Evolutionary conservation across 1,140 invertebrate genomes (phyloP).

Genomic region (Thalassaphorura encarpata): DNA sequence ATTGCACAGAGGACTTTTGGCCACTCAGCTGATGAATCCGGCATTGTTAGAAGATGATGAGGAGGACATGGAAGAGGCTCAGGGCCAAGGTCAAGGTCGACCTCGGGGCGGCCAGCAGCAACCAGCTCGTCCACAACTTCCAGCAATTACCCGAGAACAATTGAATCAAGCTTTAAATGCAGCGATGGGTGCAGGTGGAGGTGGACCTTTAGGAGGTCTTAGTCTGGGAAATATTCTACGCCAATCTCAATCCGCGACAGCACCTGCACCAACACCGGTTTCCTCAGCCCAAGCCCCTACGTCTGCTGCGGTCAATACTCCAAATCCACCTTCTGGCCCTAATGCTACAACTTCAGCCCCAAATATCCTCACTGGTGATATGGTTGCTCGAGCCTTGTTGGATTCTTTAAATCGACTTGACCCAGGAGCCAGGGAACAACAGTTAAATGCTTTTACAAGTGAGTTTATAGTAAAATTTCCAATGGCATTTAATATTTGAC

Average conservation of each 20-base stretch:
- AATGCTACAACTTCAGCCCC: neutral
- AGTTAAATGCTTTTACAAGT: slow-evolving; percentile 19
- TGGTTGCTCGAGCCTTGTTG: slow-evolving; percentile 20
- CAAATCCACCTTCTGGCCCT: neutral
- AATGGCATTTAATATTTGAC: neutral
- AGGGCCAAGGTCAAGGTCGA: slow-evolving; percentile 2
- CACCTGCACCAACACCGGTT: neutral
- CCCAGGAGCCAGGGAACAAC: slow-evolving; percentile 9
- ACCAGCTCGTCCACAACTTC: neutral
- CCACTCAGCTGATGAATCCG: slow-evolving; percentile 1
- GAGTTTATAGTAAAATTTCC: neutral
- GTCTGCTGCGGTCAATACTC: neutral
- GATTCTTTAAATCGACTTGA: slow-evolving; percentile 19
- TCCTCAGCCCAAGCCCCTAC: neutral
- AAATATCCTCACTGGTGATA: slow-evolving; percentile 1
- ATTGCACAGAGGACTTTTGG: neutral
- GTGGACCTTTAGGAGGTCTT: neutral
- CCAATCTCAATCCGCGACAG: neutral
- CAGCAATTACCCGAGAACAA: slow-evolving; percentile 26
- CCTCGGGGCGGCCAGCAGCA: neutral
- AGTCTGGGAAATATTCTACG: neutral
- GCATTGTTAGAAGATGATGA: slow-evolving; percentile 7
- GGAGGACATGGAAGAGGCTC: slow-evolving; percentile 26
- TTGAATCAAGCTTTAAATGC: slow-evolving; percentile 17
- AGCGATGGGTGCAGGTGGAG: neutral